Evolutionary conservation across 2,113 vertebrate genomes (phyloP).

Genomic region (Poeciliopsis occidentalis): DNA sequence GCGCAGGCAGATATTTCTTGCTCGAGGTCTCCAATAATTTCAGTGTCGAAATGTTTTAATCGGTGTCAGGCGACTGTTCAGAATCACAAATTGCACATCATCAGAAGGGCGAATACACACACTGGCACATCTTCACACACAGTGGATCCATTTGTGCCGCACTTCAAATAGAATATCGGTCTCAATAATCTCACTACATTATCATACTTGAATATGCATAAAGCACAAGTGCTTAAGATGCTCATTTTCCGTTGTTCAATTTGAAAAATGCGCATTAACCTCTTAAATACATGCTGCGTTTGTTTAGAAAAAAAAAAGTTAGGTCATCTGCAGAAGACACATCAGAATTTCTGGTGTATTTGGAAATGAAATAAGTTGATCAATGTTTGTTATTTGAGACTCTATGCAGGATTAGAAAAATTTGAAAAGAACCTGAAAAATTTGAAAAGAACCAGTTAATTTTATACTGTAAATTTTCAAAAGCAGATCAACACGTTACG

Average conservation of each 20-base stretch:
- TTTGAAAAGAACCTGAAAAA: too few relatives aligned
- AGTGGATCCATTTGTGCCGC: slow-evolving; percentile 63
- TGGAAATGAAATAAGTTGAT: too few relatives aligned
- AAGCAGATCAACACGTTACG: too few relatives aligned
- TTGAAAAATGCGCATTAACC: slow-evolving; percentile 2
- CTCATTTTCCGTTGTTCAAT: slow-evolving; percentile 37
- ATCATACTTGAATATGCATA: slow-evolving; percentile 77
- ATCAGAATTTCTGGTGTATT: too few relatives aligned
- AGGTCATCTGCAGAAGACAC: too few relatives aligned
- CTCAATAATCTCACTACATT: slow-evolving; percentile 52
- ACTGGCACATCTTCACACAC: neutral
- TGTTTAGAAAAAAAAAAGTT: neutral
- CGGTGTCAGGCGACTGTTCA: slow-evolving; percentile 13
- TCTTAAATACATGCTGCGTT: neutral
- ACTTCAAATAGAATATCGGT: slow-evolving; percentile 52
- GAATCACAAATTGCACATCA: slow-evolving; percentile 1
- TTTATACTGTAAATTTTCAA: too few relatives aligned
- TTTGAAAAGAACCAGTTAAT: too few relatives aligned
- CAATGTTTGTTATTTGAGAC: too few relatives aligned
- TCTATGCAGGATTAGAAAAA: too few relatives aligned
- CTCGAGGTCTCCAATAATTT: slow-evolving; percentile 4
- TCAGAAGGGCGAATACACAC: neutral
- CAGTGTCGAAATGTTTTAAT: slow-evolving; percentile 27
- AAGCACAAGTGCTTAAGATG: slow-evolving; percentile 52
- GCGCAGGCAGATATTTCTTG: neutral